phyloP scores from a whole-genome alignment of 2,888 invertebrate genomes.

The Apamea crenata region DNA sequence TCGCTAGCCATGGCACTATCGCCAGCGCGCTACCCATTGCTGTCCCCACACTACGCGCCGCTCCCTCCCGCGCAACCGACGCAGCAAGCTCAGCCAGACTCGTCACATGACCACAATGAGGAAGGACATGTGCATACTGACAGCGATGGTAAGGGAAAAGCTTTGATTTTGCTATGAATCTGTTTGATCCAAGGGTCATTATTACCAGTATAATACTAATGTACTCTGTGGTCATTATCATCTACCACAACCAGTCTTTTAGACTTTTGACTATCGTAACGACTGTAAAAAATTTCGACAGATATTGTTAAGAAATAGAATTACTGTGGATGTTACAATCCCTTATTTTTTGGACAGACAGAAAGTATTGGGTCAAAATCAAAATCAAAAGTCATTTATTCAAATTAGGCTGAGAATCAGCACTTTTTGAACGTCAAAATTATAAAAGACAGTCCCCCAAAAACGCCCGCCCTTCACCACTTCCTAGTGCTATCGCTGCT shows the following conservation, averaged over 20 bases:
- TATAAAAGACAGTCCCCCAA: no score
- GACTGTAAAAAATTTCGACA: no score
- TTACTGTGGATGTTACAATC: background rate
- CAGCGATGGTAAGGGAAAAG: slow-evolving; percentile 90
- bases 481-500: no score
- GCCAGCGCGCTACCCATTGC: slow-evolving; percentile 90
- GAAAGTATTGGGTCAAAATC: background rate
- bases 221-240: no score
- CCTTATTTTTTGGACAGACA: background rate
- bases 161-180: background rate
- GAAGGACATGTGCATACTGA: slow-evolving; percentile 88
- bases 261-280: no score
- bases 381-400: no score
- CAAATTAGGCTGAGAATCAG: no score
- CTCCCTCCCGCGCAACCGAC: slow-evolving; percentile 91
- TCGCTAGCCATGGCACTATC: slow-evolving; percentile 92
- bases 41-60: slow-evolving; percentile 92
- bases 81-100: slow-evolving; percentile 84
- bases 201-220: no score
- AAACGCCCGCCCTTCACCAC: no score
- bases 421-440: no score
- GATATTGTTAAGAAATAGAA: background rate
- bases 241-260: no score
- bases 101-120: slow-evolving; percentile 83
- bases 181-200: background rate